Conservation (phyloP, 2,797 vertebrate genomes). For the Mus caroli region DNA sequence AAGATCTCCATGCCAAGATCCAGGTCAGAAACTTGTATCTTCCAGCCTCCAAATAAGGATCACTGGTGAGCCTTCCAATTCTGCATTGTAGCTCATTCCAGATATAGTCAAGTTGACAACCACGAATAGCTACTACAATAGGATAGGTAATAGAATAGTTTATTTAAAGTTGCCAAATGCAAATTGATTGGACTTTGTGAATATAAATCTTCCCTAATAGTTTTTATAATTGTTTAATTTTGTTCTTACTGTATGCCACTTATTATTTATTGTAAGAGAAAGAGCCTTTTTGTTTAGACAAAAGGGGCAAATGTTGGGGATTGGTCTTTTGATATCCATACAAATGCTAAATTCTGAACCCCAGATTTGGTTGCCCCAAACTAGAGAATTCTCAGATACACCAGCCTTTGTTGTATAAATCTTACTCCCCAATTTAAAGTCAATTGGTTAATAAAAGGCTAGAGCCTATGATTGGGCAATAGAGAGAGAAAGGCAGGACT, state of each 20-base stretch:
- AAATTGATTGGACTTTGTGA: not conserved
- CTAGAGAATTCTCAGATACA: not conserved
- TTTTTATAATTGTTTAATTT: not conserved
- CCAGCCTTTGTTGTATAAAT: not conserved
- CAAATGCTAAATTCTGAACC: not conserved
- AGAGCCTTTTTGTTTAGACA: not conserved
- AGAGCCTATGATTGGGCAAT: not conserved
- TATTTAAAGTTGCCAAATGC: not conserved
- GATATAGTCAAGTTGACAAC: no score
- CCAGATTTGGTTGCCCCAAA: not conserved
- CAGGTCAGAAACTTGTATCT: no score
- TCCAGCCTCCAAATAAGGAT: no score
- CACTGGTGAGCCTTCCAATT: no score
- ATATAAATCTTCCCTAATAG: not conserved
- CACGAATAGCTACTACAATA: not conserved
- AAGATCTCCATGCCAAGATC: no score
- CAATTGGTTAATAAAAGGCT: not conserved
- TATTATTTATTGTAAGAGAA: not conserved
- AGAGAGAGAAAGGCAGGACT: not conserved
- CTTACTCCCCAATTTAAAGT: not conserved
- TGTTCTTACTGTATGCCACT: not conserved
- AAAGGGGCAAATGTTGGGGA: not conserved
- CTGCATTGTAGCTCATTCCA: no score
- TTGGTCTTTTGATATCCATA: not conserved
- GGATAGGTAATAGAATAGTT: not conserved